Conservation (phyloP, 1,140 invertebrate species). For the Battus philenor region DNA sequence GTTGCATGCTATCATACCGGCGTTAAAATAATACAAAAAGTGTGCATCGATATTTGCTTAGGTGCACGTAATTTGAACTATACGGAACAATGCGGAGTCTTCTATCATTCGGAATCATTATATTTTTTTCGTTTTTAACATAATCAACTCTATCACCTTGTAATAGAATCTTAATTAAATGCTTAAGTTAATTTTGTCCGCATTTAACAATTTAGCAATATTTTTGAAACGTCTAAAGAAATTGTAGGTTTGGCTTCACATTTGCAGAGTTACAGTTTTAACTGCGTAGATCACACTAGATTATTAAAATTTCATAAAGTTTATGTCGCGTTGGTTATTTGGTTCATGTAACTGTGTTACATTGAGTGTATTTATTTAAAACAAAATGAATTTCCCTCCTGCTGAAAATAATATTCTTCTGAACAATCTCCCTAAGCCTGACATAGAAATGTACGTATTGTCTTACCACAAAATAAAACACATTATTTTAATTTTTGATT, state of each 20-base stretch:
- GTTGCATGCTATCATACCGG: constrained; percentile 2
- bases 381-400: constrained; percentile 7
- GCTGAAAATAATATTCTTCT: constrained; percentile 12
- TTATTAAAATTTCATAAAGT: not conserved
- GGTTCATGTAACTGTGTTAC: not conserved
- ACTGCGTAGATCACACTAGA: constrained; percentile 3
- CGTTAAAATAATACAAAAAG: constrained; percentile 28
- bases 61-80: constrained; percentile 26
- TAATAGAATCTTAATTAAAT: not conserved
- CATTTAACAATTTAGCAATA: not conserved
- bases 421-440: constrained; percentile 4
- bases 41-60: constrained; percentile 34
- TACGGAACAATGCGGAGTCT: constrained; percentile 1
- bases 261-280: constrained; percentile 8
- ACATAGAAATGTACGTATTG: constrained; percentile 19
- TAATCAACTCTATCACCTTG: not conserved
- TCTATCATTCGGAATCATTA: not conserved
- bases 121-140: not conserved
- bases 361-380: not conserved
- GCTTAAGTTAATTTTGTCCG: not conserved
- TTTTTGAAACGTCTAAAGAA: constrained; percentile 13
- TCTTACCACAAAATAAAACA: no score
- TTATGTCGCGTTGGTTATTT: not conserved
- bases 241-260: constrained; percentile 11
- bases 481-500: no score